Percentiles rank a stretch among this genome's conserved stretches.
Conservation (phyloP, 2,113 vertebrate species). For the Dipodomys spectabilis region DNA sequence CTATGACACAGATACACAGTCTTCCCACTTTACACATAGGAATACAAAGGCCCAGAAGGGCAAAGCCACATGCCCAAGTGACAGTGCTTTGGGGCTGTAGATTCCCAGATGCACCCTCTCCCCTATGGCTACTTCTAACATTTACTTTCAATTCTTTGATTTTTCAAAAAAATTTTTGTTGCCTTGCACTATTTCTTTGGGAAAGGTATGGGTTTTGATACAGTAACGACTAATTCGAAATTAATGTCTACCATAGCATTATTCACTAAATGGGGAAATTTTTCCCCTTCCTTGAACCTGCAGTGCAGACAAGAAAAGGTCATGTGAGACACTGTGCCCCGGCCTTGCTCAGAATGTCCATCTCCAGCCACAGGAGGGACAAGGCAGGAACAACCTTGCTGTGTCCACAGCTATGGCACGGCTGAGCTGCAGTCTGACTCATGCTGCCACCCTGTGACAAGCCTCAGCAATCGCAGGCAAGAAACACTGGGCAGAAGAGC, state of each 20-base stretch:
- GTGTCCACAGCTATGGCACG: neutral
- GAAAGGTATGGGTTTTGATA: neutral
- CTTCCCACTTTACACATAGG: conserved; percentile 49
- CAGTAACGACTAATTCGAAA: conserved; percentile 52
- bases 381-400: neutral
- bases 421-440: conserved; percentile 81
- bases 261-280: neutral
- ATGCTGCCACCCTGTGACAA: conserved; percentile 91
- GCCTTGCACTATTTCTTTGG: neutral
- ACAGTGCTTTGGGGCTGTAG: neutral
- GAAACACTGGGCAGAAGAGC: conserved; percentile 53
- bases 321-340: accelerated
- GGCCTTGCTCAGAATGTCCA: too few relatives aligned
- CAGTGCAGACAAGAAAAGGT: neutral
- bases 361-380: neutral
- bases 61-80: neutral
- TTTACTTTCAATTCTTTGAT: neutral
- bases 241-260: conserved; percentile 13
- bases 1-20: neutral
- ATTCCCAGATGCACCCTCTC: neutral
- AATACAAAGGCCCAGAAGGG: neutral
- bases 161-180: neutral
- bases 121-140: neutral
- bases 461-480: conserved; percentile 82
- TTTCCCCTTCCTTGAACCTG: conserved; percentile 23